phyloP scores from a whole-genome alignment of 2,888 invertebrate species.

The Protula sp. region DNA sequence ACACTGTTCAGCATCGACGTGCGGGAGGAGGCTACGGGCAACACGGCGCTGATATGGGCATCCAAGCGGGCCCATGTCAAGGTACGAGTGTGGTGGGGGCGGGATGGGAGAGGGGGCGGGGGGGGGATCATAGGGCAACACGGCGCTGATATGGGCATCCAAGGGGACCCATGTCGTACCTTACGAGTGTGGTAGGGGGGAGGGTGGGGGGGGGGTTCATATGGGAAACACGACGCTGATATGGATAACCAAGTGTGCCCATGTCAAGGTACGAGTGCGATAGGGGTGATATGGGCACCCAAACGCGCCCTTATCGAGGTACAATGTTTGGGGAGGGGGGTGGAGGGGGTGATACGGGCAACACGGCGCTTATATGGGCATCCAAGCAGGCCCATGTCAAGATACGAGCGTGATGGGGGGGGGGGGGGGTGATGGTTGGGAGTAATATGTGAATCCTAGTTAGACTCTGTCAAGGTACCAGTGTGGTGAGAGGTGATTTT shows the following conservation, averaged over 20 bases:
- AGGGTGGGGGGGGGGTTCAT: slow-evolving; percentile 44
- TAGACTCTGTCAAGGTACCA: no score
- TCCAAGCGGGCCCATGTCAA: slow-evolving; percentile 47
- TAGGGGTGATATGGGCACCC: no score
- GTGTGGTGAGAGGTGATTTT: no score
- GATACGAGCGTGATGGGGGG: slow-evolving; percentile 28
- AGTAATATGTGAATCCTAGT: no score
- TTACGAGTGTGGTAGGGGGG: no score
- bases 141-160: no score
- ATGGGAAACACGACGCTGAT: slow-evolving; percentile 51
- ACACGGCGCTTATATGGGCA: slow-evolving; percentile 51
- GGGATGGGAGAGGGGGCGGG: neutral
- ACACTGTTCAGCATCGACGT: slow-evolving; percentile 42
- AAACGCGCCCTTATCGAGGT: no score
- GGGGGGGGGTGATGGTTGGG: neutral
- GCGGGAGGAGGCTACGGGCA: slow-evolving; percentile 49
- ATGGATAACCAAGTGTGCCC: slow-evolving; percentile 50
- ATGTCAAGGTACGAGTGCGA: slow-evolving; percentile 38
- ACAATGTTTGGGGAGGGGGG: slow-evolving; percentile 42
- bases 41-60: slow-evolving; percentile 51
- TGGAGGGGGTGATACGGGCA: slow-evolving; percentile 48
- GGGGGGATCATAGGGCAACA: slow-evolving; percentile 49
- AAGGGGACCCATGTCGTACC: no score
- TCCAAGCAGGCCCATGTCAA: slow-evolving; percentile 47
- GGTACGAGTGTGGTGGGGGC: slow-evolving; percentile 28